A percentile compares a stretch with the other conserved stretches of the same genome.
Evolutionary conservation across 35 echinoderm and acorn worm species (phyloP).

Genomic region (Chiridota heheva): DNA sequence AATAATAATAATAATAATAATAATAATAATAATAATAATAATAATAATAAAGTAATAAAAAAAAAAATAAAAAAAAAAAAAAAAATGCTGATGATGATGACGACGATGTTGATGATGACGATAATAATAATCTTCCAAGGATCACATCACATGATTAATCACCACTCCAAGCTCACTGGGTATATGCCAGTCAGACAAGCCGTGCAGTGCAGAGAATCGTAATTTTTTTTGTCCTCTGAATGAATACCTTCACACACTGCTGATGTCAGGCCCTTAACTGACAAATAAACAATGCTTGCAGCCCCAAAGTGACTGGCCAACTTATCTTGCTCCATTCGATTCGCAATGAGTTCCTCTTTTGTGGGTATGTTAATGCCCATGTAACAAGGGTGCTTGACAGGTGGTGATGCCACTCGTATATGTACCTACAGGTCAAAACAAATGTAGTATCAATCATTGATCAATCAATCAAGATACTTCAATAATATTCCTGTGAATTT

Average conservation of each 20-base stretch:
- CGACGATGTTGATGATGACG: too few relatives aligned
- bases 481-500: too few relatives aligned
- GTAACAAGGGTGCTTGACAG: constrained; percentile 91
- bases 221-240: constrained; percentile 30
- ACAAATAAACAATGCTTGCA: constrained; percentile 83
- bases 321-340: constrained; percentile 49
- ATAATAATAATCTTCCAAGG: too few relatives aligned
- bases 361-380: constrained; percentile 99
- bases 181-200: constrained; percentile 91
- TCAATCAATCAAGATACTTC: too few relatives aligned
- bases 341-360: constrained; percentile 91
- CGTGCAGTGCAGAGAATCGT: constrained; percentile 77
- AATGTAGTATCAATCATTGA: background rate
- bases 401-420: constrained; percentile 92
- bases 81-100: too few relatives aligned
- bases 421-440: constrained; percentile 66
- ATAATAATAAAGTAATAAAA: too few relatives aligned
- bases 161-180: too few relatives aligned
- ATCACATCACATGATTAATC: too few relatives aligned
- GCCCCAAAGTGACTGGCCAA: constrained; percentile 85
- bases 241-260: constrained; percentile 82
- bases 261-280: constrained; percentile 69
- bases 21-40: too few relatives aligned
- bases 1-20: too few relatives aligned
- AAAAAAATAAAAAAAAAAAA: too few relatives aligned